phyloP scores from a whole-genome alignment of 2,113 vertebrate species.

The Carassius gibelio region DNA sequence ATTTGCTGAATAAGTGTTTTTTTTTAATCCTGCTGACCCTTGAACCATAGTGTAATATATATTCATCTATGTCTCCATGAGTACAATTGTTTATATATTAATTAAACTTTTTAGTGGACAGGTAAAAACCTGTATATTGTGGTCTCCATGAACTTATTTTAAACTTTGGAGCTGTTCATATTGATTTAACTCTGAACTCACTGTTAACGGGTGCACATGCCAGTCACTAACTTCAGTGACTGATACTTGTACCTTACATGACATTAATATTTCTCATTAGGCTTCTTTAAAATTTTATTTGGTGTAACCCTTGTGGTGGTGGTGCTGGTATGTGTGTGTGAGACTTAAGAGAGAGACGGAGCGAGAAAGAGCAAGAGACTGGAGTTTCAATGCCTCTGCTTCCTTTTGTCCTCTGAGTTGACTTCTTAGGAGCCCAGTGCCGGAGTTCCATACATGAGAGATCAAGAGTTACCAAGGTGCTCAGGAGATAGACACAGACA shows the following conservation, averaged over 20 bases:
- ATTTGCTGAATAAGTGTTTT: too few relatives aligned
- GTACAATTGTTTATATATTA: too few relatives aligned
- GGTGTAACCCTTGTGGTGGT: background rate
- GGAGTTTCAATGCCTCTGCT: slow-evolving; percentile 76
- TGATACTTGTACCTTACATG: background rate
- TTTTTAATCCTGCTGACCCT: too few relatives aligned
- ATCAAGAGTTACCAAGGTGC: slow-evolving; percentile 85
- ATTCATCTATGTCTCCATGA: too few relatives aligned
- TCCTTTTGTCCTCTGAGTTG: slow-evolving; percentile 75
- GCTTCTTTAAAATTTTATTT: too few relatives aligned
- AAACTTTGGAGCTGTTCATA: background rate
- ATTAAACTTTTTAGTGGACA: background rate
- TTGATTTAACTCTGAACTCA: background rate
- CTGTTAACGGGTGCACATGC: slow-evolving; percentile 17
- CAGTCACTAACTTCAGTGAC: background rate
- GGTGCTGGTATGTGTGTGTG: slow-evolving; percentile 36
- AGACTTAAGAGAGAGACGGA: slow-evolving; percentile 65
- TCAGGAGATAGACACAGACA: slow-evolving; percentile 67
- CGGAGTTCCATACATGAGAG: slow-evolving; percentile 80
- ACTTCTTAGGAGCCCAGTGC: slow-evolving; percentile 77
- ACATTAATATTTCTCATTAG: slow-evolving; percentile 7
- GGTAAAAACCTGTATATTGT: background rate
- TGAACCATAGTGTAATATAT: too few relatives aligned
- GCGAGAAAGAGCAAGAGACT: slow-evolving; percentile 61
- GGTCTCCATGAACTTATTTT: background rate